Evolutionary conservation across 2,113 vertebrate species (phyloP), one percentile per base, ranked within the genome.

Genomic region (Prietella phreatophila): DNA sequence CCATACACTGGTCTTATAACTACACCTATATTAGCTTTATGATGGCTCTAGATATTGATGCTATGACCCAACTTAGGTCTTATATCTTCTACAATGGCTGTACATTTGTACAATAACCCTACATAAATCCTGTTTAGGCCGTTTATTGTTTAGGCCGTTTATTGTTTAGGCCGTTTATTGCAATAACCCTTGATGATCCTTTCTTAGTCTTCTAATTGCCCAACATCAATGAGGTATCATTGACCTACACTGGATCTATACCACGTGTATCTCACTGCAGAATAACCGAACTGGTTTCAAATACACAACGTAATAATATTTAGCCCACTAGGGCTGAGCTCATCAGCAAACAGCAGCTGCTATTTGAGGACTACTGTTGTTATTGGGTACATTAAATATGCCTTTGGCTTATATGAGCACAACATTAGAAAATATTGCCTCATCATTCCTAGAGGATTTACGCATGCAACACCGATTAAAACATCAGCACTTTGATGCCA

Each of bases 401-500:
- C 73, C 25, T 13, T 76, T 7, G 22, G 42, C 73, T 76, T 6
- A 76, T 76, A 11, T 50, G 73, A 25, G 42, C 3, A 50, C 42
- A 27, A 13, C 50, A 47, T 39, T 42, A 75, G 10, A 47, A 47
- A 47, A 76, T 27, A 47, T 14, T 14, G 20, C 4, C 39, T 25
- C 10, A 27, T 47, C 10, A 3, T 47, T 76, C 73, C 39, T 39
- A 39, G 33, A 73, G 36, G 56, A 30, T 47, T 50, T 65, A 0
- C 19, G 15, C 36, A 47, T 30, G 25, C 39, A 65, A 20, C 25
- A 1, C 71, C 17, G 58, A 39, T 76, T 82, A 58, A 89, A 63
- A 22, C 69, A 61, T 81, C 84, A 85, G 65, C 7, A 22, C 55
- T 27, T 30, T 69, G 71, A 86, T 86, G 25, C 14, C 53, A 55